Base-by-base conservation (phyloP, 2,797 vertebrate genomes). In the Momotus momota region DNA sequence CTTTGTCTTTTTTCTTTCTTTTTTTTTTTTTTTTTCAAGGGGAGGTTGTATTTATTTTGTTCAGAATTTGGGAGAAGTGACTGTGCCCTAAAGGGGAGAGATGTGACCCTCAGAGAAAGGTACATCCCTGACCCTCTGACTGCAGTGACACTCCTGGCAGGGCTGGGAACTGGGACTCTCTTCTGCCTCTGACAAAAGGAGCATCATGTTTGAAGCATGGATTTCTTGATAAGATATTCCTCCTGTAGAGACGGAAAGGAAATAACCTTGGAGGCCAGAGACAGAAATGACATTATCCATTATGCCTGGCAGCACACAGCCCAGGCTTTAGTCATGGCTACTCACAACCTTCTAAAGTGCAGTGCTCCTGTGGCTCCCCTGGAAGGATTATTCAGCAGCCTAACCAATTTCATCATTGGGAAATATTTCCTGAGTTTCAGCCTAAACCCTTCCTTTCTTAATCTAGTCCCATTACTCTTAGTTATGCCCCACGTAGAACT, bases 381-480 rank as follows among this genome's bases (percentile, higher is more conserved):
- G 87, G 66, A 88, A 94, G 67, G 88, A 88, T 96, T 88, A 90
- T 83, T 91, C 81, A 82, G 65, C 86, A 93, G 71, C 55, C 71
- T 38, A 77, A 81, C 23, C 69, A 25, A 11, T 90, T 70, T 94
- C 51, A 71, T 73, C 26, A 16, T 84, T 21, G 73, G 73, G 90
- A 96, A 94, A 86, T 86, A 57, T 80, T 93, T 93, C 80, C 60
- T 46, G 66, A 79, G 95, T 72, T n/a, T 88, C 79, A 57, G 58
- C 40, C 73, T 81, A 66, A 94, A 77, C 48, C 38, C 41, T 84
- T 84, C 58, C 62, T 85, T 74, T 91, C 77, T 81, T 94, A 93
- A 92, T 94, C 93, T 95, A 41, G 26, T 70, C 60, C 62, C 81
- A 94, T 95, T 95, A 86, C 70, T 94, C 90, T 96, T 73, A 66